phyloP scores from a whole-genome alignment of 2,888 invertebrate species.

The Nineta flava region DNA sequence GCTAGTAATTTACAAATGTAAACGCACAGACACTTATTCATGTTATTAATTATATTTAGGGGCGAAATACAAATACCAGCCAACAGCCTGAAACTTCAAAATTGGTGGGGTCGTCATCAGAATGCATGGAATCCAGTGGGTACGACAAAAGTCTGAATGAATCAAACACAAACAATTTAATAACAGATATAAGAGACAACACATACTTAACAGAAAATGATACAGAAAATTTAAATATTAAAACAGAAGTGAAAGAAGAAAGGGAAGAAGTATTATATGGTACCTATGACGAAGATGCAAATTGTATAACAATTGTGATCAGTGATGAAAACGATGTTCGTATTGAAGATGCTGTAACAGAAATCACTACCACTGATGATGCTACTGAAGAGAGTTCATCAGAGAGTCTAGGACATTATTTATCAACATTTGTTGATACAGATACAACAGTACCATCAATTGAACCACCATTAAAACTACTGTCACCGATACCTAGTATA shows the following conservation, averaged over 20 bases:
- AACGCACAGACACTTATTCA: too few species aligned
- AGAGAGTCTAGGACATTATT: not conserved
- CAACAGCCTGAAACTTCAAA: conserved; percentile 38
- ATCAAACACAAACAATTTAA: too few species aligned
- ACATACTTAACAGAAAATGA: not conserved
- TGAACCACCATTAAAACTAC: conserved; percentile 13
- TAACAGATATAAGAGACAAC: not conserved
- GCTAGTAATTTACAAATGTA: too few species aligned
- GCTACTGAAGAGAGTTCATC: conserved; percentile 13
- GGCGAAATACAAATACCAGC: conserved; percentile 28
- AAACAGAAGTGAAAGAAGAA: conserved; percentile 19
- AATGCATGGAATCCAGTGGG: conserved; percentile 69
- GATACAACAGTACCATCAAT: conserved; percentile 5
- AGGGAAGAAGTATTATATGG: conserved; percentile 49
- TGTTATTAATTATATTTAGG: conserved; percentile 19
- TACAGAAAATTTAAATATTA: conserved; percentile 8
- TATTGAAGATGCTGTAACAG: conserved; percentile 31
- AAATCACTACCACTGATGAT: conserved; percentile 20
- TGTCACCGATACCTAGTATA: conserved; percentile 12
- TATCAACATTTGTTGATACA: conserved; percentile 7
- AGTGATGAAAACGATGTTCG: conserved; percentile 36
- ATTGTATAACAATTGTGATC: conserved; percentile 57
- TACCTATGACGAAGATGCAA: conserved; percentile 53
- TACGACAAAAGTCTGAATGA: conserved; percentile 18
- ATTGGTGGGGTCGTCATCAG: conserved; percentile 80